phyloP scores from a whole-genome alignment of 2,113 vertebrate species.

The Oplegnathus fasciatus region DNA sequence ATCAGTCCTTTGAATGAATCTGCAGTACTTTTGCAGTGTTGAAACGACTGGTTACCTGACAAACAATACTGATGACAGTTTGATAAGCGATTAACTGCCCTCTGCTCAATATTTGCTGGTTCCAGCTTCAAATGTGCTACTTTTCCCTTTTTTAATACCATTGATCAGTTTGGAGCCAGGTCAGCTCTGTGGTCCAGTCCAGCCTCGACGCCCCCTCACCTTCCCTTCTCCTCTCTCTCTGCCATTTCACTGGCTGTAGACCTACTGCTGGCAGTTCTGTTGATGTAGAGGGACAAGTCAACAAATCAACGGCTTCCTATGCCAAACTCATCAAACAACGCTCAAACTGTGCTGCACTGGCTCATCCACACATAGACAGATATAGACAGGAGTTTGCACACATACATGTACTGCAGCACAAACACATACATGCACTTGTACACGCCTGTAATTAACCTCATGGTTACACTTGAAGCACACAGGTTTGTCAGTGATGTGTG shows the following conservation, averaged over 20 bases:
- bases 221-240: conserved; percentile 28
- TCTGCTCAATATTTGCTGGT: background rate
- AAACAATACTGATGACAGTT: background rate
- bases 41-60: background rate
- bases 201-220: background rate
- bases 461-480: conserved; percentile 48
- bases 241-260: conserved; percentile 35
- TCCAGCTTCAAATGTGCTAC: background rate
- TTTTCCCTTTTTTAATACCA: background rate
- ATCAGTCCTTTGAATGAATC: background rate
- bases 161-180: conserved; percentile 20
- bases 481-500: conserved; percentile 56
- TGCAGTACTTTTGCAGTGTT: background rate
- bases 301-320: conserved; percentile 78
- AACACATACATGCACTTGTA: conserved; percentile 38
- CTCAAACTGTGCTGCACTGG: conserved; percentile 70
- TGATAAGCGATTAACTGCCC: background rate
- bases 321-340: conserved; percentile 75
- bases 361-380: conserved; percentile 60
- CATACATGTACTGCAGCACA: conserved; percentile 24
- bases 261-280: conserved; percentile 67
- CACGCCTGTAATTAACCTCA: conserved; percentile 48
- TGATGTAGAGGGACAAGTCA: conserved; percentile 81
- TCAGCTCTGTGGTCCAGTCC: conserved; percentile 19
- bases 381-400: conserved; percentile 41